Evolutionary conservation across 2,797 vertebrate genomes (phyloP), one percentile per base, ranked within the genome.

Genomic region (Trachops cirrhosus): DNA sequence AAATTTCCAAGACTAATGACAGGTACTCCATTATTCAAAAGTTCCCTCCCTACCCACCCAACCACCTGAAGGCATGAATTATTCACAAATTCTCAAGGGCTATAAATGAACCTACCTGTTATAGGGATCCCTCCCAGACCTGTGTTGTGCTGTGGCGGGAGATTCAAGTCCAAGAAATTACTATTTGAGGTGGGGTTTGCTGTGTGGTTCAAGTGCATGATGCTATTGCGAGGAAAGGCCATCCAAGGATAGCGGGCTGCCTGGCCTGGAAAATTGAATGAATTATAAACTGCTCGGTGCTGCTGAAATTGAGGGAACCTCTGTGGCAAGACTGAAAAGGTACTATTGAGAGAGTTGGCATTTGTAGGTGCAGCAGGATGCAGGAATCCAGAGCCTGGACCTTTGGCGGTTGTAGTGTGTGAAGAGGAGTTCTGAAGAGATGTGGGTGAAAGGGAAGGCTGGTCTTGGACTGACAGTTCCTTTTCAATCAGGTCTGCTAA

Each of bases 401-500:
- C 98, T 98, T 99, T 99, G 98, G 98, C 98, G 86, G 98, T 95
- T 98, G 98, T 98, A 98, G 98, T 98, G 98, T 98, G 98, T 97
- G 98, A 98, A 92, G 98, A 96, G 97, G 98, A 97, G 97, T 98
- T 98, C 95, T 99, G 99, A 98, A 98, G 97, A 98, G 99, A 98
- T 54, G 99, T 99, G 10, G 99, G 99, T 1, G 99, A 99, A 87
- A 98, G 98, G 93, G 99, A 99, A 97, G 98, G 99, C 96, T 99
- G 99, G 98, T 99, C 99, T 98, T 99, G 99, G 93, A 99, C 99
- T 1, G 99, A 99, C 96, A 99, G 98, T 99, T 99, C 99, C 98
- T 99, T 99, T 98, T 99, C 99, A 89, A 99, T 99, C 97, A 99
- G 99, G 98, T 99, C 99, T 95, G 99, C 99, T 98, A 99, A 98